Base-by-base conservation (phyloP, 2,797 vertebrate species). In the Eulemur rubriventer region DNA sequence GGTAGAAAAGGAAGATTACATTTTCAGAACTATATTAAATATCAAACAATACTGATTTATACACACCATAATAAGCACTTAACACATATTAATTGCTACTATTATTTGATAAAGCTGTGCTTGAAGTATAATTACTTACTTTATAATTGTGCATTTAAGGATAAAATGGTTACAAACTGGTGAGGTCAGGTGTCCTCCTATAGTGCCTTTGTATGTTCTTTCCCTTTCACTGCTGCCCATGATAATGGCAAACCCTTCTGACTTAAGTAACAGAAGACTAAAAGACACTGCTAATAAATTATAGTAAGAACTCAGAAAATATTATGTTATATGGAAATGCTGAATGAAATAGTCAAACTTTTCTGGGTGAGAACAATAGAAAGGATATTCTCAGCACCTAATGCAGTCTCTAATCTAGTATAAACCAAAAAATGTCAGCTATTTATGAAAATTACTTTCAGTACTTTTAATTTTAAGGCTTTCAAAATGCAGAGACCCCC, bases 391-490 rank as follows among this genome's bases (percentile, higher is more conserved):
- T 87, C 46, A 65, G 59, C n/a, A 75, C 75, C 92, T 94, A 96
- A 95, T 86, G 82, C 17, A 85, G 43, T 7, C 30, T 80, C 72
- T 96, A 93, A 95, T 89, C 35, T 92, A 91, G 22, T n/a, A 88
- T 72, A 96, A 95, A 96, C 59, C 80, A 95, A 97, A 93, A 94
- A 59, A 70, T 83, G 69, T 96, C 41, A 94, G 65, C 69, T 97
- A 50, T 82, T 97, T 94, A 96, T 76, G 35, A 96, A 96, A 97
- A 96, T 94, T 79, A 90, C 72, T 84, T 84, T 30, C 20, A 95
- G 93, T 63, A 76, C 93, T 95, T 98, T 97, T 97, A 97, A 96
- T 97, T 96, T 90, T 90, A 94, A 95, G 38, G 18, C 86, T 96
- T 97, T 97, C 93, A 95, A 97, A 97, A 97, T 88, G 83, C 41